A percentile compares a stretch with the other conserved stretches of the same genome.
Evolutionary conservation across 30 jellyfish, hydroid and myxozoan species (phyloP).

Genomic region (Chrysaora quinquecirrha): DNA sequence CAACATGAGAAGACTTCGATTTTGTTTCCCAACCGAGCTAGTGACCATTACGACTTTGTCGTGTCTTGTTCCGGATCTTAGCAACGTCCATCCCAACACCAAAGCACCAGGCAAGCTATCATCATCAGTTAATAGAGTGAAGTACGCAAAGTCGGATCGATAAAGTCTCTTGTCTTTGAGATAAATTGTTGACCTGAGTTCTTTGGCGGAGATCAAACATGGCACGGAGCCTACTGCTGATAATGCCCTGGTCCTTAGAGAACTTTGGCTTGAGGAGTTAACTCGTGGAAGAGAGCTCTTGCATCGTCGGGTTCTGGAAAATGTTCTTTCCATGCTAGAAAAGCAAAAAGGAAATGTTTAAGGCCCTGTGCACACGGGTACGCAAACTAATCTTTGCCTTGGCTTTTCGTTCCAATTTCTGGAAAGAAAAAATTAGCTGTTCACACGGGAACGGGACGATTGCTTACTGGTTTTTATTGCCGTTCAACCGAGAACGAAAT

Average conservation of each 20-base stretch:
- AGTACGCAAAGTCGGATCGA: slow-evolving; percentile 50
- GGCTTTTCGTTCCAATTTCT: too few species aligned
- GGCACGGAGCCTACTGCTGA: slow-evolving; percentile 2
- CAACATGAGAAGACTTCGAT: slow-evolving; percentile 12
- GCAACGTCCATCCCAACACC: slow-evolving; percentile 61
- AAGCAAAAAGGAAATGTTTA: too few species aligned
- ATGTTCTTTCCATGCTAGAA: background rate
- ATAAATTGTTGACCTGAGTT: slow-evolving; percentile 37
- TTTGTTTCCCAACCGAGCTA: slow-evolving; percentile 13
- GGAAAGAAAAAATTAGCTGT: too few species aligned
- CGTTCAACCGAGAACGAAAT: too few species aligned
- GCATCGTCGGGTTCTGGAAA: background rate
- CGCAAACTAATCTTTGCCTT: too few species aligned
- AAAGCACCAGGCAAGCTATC: slow-evolving; percentile 61
- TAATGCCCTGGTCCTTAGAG: background rate
- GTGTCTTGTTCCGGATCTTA: slow-evolving; percentile 24
- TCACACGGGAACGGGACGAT: too few species aligned
- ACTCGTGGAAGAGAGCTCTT: background rate
- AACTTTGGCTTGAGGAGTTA: background rate
- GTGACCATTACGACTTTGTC: slow-evolving; percentile 65
- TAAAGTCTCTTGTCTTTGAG: background rate
- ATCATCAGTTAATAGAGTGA: slow-evolving; percentile 45
- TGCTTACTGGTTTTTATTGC: too few species aligned
- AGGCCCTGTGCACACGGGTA: too few species aligned
- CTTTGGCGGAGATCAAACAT: slow-evolving; percentile 61